A percentile compares a stretch with the other conserved stretches of the same genome.
Evolutionary conservation across 2,888 invertebrate species (phyloP).

Genomic region (Prenolepis imparis): DNA sequence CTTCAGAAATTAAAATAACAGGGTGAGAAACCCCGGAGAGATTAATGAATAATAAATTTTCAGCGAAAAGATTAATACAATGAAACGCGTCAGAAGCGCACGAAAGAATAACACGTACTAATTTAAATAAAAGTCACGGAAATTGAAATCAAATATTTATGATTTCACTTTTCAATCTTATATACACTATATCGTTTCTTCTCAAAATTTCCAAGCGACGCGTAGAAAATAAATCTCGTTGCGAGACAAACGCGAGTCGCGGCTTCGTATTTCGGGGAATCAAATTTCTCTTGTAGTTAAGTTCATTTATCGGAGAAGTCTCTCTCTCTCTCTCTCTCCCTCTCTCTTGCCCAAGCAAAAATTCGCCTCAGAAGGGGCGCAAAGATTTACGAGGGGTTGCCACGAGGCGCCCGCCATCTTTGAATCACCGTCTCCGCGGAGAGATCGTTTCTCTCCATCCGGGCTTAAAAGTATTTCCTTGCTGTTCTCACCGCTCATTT

Average conservation of each 20-base stretch:
- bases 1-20: neutral
- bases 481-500: slow-evolving; percentile 64
- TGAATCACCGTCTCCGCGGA: slow-evolving; percentile 45
- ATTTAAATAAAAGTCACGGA: neutral
- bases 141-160: neutral
- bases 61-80: neutral
- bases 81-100: neutral
- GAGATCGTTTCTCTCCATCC: slow-evolving; percentile 51
- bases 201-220: neutral
- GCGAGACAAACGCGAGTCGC: neutral
- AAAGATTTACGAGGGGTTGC: slow-evolving; percentile 38
- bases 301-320: neutral
- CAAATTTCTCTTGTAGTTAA: slow-evolving; percentile 1
- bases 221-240: neutral
- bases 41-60: neutral
- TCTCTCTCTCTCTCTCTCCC: neutral
- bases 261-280: neutral
- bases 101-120: neutral
- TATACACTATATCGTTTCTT: neutral
- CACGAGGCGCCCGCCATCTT: slow-evolving; percentile 20
- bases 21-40: neutral
- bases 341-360: neutral
- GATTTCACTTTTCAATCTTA: neutral
- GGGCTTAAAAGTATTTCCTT: slow-evolving; percentile 64
- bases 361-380: neutral